Evolutionary conservation across 1,140 invertebrate genomes (phyloP).

Genomic region (Drosophila elegans): DNA sequence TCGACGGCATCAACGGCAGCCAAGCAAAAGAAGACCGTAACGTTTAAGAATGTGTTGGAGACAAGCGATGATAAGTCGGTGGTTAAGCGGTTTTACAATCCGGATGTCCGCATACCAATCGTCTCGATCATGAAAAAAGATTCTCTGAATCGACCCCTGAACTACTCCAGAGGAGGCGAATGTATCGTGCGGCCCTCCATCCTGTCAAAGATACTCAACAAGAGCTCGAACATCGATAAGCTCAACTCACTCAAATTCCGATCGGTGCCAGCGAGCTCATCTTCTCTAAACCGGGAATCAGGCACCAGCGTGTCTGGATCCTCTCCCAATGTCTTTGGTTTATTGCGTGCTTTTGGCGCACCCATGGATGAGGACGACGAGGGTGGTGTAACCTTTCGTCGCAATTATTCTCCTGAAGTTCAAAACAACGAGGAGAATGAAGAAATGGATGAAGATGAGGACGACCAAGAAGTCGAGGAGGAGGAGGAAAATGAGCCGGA

Average conservation of each 20-base stretch:
- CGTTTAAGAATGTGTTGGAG: conserved; percentile 83
- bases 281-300: conserved; percentile 2
- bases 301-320: conserved; percentile 5
- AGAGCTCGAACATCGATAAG: conserved; percentile 84
- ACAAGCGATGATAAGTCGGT: conserved; percentile 84
- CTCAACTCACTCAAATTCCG: conserved; percentile 84
- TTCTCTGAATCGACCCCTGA: conserved; percentile 68
- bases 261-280: conserved; percentile 38
- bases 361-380: conserved; percentile 75
- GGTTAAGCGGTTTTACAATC: conserved; percentile 83
- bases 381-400: conserved; percentile 70
- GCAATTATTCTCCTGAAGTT: conserved; percentile 31
- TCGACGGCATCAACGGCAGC: conserved; percentile 9
- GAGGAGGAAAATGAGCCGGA: conserved; percentile 53
- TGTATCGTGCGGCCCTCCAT: conserved; percentile 83
- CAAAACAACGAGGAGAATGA: conserved; percentile 56
- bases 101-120: conserved; percentile 74
- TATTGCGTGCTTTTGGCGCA: conserved; percentile 86
- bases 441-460: conserved; percentile 53
- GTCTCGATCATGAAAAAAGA: conserved; percentile 84
- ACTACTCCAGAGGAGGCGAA: conserved; percentile 73
- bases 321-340: conserved; percentile 84
- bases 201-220: conserved; percentile 83
- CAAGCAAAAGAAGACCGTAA: conserved; percentile 84
- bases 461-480: conserved; percentile 37